A percentile compares a stretch with the other conserved stretches of the same genome.
These are phyloP conservation scores for Ellobium chinense DNA, from an alignment of 2,888 invertebrate genomes.

Conservation along the genomic window DNA sequence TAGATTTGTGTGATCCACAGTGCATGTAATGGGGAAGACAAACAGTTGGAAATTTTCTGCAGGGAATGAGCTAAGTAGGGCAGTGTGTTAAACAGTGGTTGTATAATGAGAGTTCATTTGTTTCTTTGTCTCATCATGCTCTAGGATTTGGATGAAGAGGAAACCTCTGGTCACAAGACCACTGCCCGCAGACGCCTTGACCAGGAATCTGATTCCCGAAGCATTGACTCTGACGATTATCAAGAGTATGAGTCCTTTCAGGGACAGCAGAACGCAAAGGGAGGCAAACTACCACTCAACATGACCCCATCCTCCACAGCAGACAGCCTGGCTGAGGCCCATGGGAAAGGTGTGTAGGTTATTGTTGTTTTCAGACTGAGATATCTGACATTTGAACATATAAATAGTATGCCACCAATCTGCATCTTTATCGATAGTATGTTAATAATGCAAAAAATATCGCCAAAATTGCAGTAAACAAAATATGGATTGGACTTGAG, in stretches of 20 bases:
- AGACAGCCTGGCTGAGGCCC: conserved; percentile 90
- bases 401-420: too few relatives aligned
- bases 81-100: too few relatives aligned
- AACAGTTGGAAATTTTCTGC: too few relatives aligned
- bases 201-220: conserved; percentile 59
- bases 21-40: too few relatives aligned
- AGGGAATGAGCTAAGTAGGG: too few relatives aligned
- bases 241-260: conserved; percentile 76
- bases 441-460: too few relatives aligned
- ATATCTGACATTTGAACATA: not conserved
- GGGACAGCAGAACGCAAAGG: conserved; percentile 58
- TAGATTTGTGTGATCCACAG: too few relatives aligned
- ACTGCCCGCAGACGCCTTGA: conserved; percentile 41
- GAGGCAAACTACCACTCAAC: conserved; percentile 37
- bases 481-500: too few relatives aligned
- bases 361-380: too few relatives aligned
- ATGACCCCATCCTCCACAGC: conserved; percentile 89
- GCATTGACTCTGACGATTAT: conserved; percentile 72
- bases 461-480: too few relatives aligned
- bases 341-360: conserved; percentile 80
- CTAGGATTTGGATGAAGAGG: conserved; percentile 59
- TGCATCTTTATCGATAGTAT: too few relatives aligned
- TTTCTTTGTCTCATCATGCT: not conserved
- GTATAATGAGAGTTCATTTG: not conserved
- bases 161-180: conserved; percentile 11